Conservation (phyloP, 2,113 vertebrate species). For the Oxyruncus cristatus region DNA sequence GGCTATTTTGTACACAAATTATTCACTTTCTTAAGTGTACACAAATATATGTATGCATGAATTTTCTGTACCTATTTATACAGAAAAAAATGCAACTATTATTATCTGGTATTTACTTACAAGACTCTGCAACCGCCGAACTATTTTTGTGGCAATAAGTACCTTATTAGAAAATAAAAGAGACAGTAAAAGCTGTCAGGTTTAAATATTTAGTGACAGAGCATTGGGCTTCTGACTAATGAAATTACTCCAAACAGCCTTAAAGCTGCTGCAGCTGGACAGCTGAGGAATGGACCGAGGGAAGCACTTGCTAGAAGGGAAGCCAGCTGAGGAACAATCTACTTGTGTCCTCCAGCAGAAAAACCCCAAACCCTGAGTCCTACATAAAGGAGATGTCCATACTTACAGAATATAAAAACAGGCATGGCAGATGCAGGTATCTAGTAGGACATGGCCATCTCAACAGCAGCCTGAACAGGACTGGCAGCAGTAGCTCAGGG, state of each 20-base stretch:
- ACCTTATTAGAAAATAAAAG: not conserved
- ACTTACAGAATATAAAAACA: too few relatives aligned
- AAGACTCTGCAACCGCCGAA: not conserved
- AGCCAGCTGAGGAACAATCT: not conserved
- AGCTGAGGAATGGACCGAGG: accelerated
- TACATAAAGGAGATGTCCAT: not conserved
- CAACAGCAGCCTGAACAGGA: accelerated
- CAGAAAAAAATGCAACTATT: not conserved
- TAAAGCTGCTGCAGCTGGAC: not conserved
- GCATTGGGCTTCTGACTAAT: not conserved
- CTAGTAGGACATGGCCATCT: accelerated
- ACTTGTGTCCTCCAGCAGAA: not conserved
- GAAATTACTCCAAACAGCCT: not conserved
- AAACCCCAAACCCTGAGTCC: not conserved
- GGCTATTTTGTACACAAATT: not conserved
- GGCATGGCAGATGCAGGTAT: accelerated
- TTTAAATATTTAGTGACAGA: not conserved
- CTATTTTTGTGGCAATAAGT: not conserved
- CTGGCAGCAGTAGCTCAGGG: accelerated
- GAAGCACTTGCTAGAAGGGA: not conserved
- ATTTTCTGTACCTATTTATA: not conserved
- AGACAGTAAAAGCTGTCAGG: not conserved
- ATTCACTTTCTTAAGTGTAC: not conserved
- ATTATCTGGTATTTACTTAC: not conserved
- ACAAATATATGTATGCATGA: not conserved